Conservation (phyloP, 2,888 invertebrate species). For the Agrochola circellaris region DNA sequence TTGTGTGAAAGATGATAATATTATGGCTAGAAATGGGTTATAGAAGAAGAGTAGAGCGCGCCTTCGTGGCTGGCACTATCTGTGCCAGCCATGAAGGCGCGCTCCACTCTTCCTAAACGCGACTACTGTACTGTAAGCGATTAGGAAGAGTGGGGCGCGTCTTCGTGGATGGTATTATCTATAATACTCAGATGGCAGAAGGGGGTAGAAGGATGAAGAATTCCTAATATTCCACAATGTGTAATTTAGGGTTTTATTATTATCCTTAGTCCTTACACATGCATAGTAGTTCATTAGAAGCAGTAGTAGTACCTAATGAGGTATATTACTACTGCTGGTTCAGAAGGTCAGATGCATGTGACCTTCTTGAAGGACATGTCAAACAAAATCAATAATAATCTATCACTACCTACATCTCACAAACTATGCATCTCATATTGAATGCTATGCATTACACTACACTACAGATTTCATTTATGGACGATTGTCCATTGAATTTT, state of each 20-base stretch:
- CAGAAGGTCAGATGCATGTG: background rate
- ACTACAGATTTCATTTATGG: background rate
- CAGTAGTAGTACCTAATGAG: background rate
- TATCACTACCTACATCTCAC: background rate
- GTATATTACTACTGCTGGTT: background rate
- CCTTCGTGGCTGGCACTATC: too few species aligned
- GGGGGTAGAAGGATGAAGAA: background rate
- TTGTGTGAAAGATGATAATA: background rate
- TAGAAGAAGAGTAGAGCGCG: background rate
- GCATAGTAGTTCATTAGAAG: background rate
- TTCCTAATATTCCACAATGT: background rate
- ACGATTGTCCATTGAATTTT: constrained; percentile 1
- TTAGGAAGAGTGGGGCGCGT: too few species aligned
- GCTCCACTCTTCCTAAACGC: too few species aligned
- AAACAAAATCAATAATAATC: constrained; percentile 1
- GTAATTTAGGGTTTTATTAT: constrained; percentile 1
- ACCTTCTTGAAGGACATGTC: constrained; percentile 32
- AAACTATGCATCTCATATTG: background rate
- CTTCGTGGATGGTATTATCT: too few species aligned
- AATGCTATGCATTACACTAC: background rate
- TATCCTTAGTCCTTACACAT: background rate
- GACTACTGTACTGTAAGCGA: too few species aligned
- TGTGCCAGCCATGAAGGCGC: too few species aligned
- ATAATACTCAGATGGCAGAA: too few species aligned
- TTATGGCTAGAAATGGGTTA: background rate